Evolutionary conservation across 1,140 invertebrate genomes (phyloP), one percentile per base, ranked within the genome.

Genomic region (Colletes gigas): DNA sequence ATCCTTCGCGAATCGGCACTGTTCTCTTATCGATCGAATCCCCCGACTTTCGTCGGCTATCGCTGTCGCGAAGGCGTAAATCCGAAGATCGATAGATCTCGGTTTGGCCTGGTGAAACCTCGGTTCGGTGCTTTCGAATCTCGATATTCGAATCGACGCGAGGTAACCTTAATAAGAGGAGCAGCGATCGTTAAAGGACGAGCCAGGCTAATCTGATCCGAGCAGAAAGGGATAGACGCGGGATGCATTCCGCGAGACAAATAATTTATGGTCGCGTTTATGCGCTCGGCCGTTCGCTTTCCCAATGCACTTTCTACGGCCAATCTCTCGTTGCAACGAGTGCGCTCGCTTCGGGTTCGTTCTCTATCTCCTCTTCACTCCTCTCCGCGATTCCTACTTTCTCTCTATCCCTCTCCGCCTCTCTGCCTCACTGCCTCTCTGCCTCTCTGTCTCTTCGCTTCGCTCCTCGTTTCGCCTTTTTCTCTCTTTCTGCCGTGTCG

Each of bases 211-310:
- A 83, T 83, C 77, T 57, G 69, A 52, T 30, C 30, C 30, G 30
- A 30, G 30, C 30, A 30, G 30, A 30, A 30, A 30, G 2, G 30
- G n/a, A n/a, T n/a, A 79, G 72, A 15, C 15, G 59, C 70, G 41
- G 78, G 19, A 80, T 75, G 78, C 75, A 86, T 83, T 83, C 54
- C 83, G 30, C 72, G 70, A 67, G 81, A 88, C 83, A 76, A 82
- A 88, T 90, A 90, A 90, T 90, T 90, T 90, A 90, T 85, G 81
- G 82, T 66, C 85, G 79, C 87, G 75, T 88, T 89, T 85, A 88
- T 86, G 85, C 80, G 83, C 54, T 75, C 80, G 75, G 62, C 69
- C 80, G 88, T 78, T 88, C 89, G 89, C 88, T 90, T 90, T 90
- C 89, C 83, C 86, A 83, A 88, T 84, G 86, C 72, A 82, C 84